Evolutionary conservation across 2,797 vertebrate species (phyloP).

Genomic region (Rhynchotus rufescens): DNA sequence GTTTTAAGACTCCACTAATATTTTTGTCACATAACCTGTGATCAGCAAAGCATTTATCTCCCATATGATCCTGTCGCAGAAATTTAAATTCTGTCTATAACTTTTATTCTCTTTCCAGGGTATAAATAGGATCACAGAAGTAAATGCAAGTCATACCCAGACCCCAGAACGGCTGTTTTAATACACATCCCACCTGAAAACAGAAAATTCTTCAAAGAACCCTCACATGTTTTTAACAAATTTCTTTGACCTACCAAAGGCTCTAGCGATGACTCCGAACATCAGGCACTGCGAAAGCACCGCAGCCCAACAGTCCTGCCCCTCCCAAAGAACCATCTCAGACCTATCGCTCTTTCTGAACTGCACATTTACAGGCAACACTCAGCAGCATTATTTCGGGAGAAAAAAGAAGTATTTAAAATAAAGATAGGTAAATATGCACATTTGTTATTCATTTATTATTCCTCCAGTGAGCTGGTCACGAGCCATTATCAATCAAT

Average conservation of each 20-base stretch:
- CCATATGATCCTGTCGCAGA: neutral
- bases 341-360: slow-evolving; percentile 12
- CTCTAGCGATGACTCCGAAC: neutral
- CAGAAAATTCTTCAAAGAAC: neutral
- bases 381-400: neutral
- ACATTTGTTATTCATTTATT: neutral
- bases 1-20: neutral
- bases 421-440: slow-evolving; percentile 15
- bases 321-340: neutral
- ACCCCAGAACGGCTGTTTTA: neutral
- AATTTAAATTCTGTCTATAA: neutral
- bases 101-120: neutral
- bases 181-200: neutral
- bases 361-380: neutral
- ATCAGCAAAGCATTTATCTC: neutral
- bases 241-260: neutral
- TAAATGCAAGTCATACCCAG: neutral
- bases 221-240: neutral
- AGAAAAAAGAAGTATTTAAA: neutral
- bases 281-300: neutral
- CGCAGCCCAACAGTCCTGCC: neutral
- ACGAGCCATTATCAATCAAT: slow-evolving; percentile 15
- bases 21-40: neutral
- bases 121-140: neutral
- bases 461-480: neutral